Percentiles rank a stretch among this genome's conserved stretches.
Evolutionary conservation across 2,888 invertebrate species (phyloP).

Genomic region (Meganola albula): DNA sequence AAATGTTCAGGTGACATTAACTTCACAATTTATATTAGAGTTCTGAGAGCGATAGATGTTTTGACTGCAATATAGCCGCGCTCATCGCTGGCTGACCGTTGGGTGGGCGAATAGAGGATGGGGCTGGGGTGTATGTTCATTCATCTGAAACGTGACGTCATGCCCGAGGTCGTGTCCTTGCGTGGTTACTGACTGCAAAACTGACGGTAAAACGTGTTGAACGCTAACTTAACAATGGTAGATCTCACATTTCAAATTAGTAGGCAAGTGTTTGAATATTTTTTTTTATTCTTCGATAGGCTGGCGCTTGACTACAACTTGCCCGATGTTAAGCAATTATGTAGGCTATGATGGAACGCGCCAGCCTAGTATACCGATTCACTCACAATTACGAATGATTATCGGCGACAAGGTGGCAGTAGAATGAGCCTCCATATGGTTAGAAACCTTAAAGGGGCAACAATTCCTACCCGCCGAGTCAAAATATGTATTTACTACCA

Average conservation of each 20-base stretch:
- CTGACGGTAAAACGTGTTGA: constrained; percentile 37
- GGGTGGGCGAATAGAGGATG: constrained; percentile 25
- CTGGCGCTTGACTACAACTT: no score
- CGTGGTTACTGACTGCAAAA: constrained; percentile 36
- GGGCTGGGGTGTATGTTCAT: constrained; percentile 56
- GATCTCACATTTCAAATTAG: constrained; percentile 20
- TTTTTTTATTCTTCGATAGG: no score
- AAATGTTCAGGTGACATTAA: no score
- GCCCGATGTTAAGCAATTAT: no score
- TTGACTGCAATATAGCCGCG: constrained; percentile 50
- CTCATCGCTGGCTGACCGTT: constrained; percentile 50
- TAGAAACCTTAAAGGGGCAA: no score
- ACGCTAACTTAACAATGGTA: constrained; percentile 36
- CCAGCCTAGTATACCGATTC: no score
- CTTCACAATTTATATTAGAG: no score
- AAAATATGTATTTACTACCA: constrained; percentile 27
- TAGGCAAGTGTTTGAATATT: background rate
- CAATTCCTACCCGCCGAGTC: no score
- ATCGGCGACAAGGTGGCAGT: no score
- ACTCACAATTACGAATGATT: no score
- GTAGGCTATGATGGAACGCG: no score
- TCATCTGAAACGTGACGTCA: constrained; percentile 70
- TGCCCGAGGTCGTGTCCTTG: constrained; percentile 65
- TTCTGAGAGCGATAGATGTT: constrained; percentile 46
- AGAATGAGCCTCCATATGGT: no score